These are phyloP conservation scores for Mormyrops attenuatus DNA, from an alignment of 2,797 vertebrate species.

Conservation along the genomic window DNA sequence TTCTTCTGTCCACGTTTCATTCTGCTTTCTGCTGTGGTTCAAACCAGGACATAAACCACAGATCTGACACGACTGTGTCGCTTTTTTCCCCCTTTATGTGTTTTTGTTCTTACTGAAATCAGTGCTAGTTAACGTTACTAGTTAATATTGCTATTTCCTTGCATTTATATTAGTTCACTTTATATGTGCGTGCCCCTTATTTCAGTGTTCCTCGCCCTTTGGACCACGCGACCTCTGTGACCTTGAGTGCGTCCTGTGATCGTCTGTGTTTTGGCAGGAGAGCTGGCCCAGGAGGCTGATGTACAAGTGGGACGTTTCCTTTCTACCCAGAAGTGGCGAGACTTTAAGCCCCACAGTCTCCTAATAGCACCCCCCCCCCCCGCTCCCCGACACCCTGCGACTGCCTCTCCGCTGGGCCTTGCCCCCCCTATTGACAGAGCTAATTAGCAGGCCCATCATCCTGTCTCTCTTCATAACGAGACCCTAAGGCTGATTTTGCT, in stretches of 20 bases:
- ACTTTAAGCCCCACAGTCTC: background rate
- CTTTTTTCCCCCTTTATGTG: background rate
- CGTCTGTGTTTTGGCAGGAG: background rate
- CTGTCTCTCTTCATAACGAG: background rate
- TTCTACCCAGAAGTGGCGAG: background rate
- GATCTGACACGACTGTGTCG: background rate
- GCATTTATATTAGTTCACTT: background rate
- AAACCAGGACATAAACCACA: conserved; percentile 1
- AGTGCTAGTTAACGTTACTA: background rate
- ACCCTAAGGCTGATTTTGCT: background rate
- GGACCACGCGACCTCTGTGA: background rate
- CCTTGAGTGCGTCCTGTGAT: background rate
- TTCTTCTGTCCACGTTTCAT: conserved; percentile 48
- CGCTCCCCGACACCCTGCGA: background rate
- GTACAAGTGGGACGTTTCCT: background rate
- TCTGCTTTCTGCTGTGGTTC: conserved; percentile 48
- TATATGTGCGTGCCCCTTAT: background rate
- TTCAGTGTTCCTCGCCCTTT: background rate
- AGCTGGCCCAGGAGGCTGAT: background rate
- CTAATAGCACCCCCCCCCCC: background rate
- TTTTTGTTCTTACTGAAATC: background rate
- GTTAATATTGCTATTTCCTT: background rate
- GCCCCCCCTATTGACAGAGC: background rate
- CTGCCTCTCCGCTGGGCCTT: too few species aligned
- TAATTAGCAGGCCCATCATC: background rate